A percentile compares a stretch with the other conserved stretches of the same genome.
Conservation (phyloP, 2,797 vertebrate species). For the Prionace glauca region DNA sequence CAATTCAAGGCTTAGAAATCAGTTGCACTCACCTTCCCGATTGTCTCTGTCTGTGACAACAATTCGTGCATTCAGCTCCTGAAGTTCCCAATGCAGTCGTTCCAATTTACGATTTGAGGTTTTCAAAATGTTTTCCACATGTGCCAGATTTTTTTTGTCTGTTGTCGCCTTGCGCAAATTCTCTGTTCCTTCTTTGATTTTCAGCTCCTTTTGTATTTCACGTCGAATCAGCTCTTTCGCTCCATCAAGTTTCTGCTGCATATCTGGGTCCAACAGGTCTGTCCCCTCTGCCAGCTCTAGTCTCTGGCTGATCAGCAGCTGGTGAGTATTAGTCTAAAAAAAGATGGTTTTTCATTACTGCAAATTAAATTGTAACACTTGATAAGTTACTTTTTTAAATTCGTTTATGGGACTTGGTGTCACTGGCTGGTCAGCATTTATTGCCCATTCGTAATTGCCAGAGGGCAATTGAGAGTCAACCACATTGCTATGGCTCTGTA, state of each 20-base stretch:
- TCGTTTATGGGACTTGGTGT: too few species aligned
- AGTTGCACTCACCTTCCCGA: conserved; percentile 6
- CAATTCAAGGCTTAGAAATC: not conserved
- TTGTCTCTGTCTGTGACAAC: conserved; percentile 64
- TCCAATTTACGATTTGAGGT: conserved; percentile 81
- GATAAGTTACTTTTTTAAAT: not conserved
- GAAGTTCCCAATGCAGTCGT: conserved; percentile 74
- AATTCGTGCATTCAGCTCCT: conserved; percentile 75
- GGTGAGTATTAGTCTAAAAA: not conserved
- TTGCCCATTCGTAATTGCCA: too few species aligned
- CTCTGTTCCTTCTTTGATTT: conserved; percentile 90
- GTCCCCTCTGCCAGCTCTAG: conserved; percentile 54
- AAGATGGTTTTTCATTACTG: not conserved
- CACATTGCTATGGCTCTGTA: too few species aligned
- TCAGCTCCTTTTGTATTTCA: conserved; percentile 86
- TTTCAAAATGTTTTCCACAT: conserved; percentile 77
- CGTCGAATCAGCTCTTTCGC: conserved; percentile 69
- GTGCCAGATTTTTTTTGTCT: conserved; percentile 73
- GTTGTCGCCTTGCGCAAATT: conserved; percentile 75
- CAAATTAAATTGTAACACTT: not conserved
- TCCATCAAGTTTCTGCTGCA: conserved; percentile 75
- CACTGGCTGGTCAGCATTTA: too few species aligned
- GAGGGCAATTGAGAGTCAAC: too few species aligned
- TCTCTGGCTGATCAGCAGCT: conserved; percentile 54
- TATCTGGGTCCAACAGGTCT: conserved; percentile 68